These are phyloP conservation scores for Diachasma alloeum DNA, from an alignment of 1,140 invertebrate species.

Conservation along the genomic window DNA sequence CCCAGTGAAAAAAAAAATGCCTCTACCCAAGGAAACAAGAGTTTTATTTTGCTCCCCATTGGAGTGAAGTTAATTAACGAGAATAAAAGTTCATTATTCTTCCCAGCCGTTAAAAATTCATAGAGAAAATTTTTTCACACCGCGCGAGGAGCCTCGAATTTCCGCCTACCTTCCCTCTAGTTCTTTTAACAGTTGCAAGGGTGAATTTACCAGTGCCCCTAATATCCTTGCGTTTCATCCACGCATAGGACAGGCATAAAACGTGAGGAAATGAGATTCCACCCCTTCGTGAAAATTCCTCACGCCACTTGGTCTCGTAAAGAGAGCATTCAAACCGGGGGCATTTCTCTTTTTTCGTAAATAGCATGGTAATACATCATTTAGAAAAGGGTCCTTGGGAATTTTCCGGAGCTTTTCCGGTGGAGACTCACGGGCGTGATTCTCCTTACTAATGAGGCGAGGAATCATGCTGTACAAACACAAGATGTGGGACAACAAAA, in stretches of 20 bases:
- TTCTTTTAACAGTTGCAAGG: neutral
- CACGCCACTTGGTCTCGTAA: too few species aligned
- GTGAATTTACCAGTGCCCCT: neutral
- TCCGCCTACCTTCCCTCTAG: neutral
- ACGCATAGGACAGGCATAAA: neutral
- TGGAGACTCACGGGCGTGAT: neutral
- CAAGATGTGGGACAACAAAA: neutral
- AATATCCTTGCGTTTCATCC: neutral
- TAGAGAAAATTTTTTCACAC: neutral
- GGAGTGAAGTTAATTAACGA: neutral
- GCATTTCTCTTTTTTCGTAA: neutral
- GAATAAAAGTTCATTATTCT: constrained; percentile 1
- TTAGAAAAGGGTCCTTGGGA: neutral
- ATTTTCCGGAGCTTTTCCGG: neutral
- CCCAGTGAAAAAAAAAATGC: neutral
- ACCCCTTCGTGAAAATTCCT: too few species aligned
- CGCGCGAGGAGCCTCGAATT: neutral
- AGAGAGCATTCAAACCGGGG: neutral
- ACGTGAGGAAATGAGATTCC: neutral
- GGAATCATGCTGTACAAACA: neutral
- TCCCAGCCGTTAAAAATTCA: neutral
- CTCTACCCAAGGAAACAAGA: neutral
- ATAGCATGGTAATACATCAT: neutral
- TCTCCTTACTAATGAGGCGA: neutral
- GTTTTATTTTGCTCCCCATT: neutral